Percentiles rank a stretch among this genome's conserved stretches.
Evolutionary conservation across 2,888 invertebrate species (phyloP).

Genomic region (Lasioglossum morio): DNA sequence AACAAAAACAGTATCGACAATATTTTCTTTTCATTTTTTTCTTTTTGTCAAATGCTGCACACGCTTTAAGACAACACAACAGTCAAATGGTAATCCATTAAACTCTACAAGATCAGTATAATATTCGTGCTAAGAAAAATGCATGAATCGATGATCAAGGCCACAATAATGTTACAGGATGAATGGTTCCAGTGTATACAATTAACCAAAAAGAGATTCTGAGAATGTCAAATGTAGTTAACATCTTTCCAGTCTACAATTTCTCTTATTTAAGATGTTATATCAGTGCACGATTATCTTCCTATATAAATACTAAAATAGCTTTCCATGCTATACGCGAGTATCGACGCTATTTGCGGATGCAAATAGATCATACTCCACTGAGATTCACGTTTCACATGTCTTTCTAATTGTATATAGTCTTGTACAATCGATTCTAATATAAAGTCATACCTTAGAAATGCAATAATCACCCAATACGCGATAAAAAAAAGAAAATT

Average conservation of each 20-base stretch:
- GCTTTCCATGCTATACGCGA: slow-evolving; percentile 31
- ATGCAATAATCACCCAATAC: slow-evolving; percentile 36
- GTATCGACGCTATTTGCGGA: slow-evolving; percentile 55
- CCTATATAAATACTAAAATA: slow-evolving; percentile 48
- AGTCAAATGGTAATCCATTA: slow-evolving; percentile 38
- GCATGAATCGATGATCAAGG: slow-evolving; percentile 60
- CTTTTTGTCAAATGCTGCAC: slow-evolving; percentile 40
- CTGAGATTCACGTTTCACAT: slow-evolving; percentile 33
- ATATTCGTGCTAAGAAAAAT: slow-evolving; percentile 38
- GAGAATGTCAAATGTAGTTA: slow-evolving; percentile 28
- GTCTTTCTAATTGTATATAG: slow-evolving; percentile 35
- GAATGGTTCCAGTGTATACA: slow-evolving; percentile 32
- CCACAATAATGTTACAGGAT: slow-evolving; percentile 53
- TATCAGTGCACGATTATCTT: slow-evolving; percentile 23
- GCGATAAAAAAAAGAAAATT: slow-evolving; percentile 15
- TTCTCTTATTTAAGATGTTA: slow-evolving; percentile 32
- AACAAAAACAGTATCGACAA: slow-evolving; percentile 53
- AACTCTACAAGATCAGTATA: slow-evolving; percentile 42
- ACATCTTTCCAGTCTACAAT: slow-evolving; percentile 44
- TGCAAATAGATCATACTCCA: slow-evolving; percentile 55
- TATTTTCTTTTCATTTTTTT: slow-evolving; percentile 25
- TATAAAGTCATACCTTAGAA: slow-evolving; percentile 35
- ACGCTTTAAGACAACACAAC: slow-evolving; percentile 33
- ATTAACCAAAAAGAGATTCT: slow-evolving; percentile 35
- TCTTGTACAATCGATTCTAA: slow-evolving; percentile 28